Evolutionary conservation across 2,888 invertebrate species (phyloP), one percentile per base, ranked within the genome.

Genomic region (Catocala fraxini): DNA sequence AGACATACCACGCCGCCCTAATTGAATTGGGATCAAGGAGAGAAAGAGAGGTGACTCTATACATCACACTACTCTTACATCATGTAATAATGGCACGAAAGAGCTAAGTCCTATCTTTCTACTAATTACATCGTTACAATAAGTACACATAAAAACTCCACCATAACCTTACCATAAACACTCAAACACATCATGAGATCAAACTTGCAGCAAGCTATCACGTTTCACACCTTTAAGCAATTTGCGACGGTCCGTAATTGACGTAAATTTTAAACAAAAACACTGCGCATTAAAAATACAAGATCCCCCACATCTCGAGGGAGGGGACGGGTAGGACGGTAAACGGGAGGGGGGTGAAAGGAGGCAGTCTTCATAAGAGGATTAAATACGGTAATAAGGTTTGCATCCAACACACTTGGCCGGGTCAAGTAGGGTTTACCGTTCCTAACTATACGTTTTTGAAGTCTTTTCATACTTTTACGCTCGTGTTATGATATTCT

Each of bases 361-460:
- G 68, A 64, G 70, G 70, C 59, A 77, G 83, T 84, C 81, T 83
- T 84, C 79, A 80, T 91, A 90, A 91, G 89, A 89, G 90, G 90
- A 91, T 91, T 91, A 91, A 83, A 86, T 81, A 83, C 82, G 82
- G 80, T 90, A 90, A 91, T 90, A 89, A 88, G 90, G 88, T 90
- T 89, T 88, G 88, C 84, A 78, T 85, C 78, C 79, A 82, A 81
- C 86, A 85, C 86, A 85, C 88, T 87, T 84, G 81, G 77, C 77
- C 77, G 80, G 91, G 91, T 90, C 90, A 90, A 90, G 89, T 84
- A 82, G 81, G 85, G 88, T 86, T 91, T 89, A 88, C 74, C 66
- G 75, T 47, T 39, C 13, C 48, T 55, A 54, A 41, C 42, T 60
- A 56, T 60, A 60, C 39, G 41, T 51, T 55, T 54, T 49, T 59